Percentiles rank a stretch among this genome's conserved stretches.
Evolutionary conservation across 2,113 vertebrate genomes (phyloP).

Genomic region (Oreochromis spilurus): DNA sequence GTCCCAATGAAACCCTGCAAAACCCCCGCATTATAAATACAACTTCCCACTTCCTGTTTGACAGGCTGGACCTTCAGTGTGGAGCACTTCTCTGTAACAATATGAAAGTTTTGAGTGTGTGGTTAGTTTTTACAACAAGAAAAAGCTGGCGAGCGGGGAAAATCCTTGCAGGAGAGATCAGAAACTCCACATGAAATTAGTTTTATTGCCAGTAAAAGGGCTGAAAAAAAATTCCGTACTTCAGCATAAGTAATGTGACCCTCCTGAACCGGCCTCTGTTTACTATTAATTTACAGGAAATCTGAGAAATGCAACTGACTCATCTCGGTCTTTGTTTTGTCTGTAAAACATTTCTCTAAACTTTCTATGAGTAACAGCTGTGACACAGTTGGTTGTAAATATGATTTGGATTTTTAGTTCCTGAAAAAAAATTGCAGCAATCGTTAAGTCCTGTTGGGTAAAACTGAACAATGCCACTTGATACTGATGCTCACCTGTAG

Average conservation of each 20-base stretch:
- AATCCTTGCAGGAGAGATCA: neutral
- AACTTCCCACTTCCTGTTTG: neutral
- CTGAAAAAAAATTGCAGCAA: neutral
- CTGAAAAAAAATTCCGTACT: neutral
- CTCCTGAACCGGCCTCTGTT: neutral
- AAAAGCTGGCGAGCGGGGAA: neutral
- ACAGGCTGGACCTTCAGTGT: neutral
- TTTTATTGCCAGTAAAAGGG: neutral
- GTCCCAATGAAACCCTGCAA: neutral
- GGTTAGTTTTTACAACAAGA: neutral
- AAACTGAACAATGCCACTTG: neutral
- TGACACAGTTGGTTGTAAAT: neutral
- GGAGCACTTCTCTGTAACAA: neutral
- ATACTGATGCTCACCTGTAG: neutral
- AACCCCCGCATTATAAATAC: neutral
- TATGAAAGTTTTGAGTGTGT: neutral
- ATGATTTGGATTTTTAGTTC: neutral
- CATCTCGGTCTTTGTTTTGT: neutral
- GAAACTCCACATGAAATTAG: neutral
- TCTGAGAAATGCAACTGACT: neutral
- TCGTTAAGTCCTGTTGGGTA: neutral
- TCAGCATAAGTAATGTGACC: neutral
- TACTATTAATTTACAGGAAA: neutral
- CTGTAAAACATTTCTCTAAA: neutral
- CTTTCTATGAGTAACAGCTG: neutral